Percentiles rank a stretch among this genome's conserved stretches.
These are phyloP conservation scores for Aradophagus sp. DNA, from an alignment of 1,140 invertebrate genomes.

Conservation along the genomic window DNA sequence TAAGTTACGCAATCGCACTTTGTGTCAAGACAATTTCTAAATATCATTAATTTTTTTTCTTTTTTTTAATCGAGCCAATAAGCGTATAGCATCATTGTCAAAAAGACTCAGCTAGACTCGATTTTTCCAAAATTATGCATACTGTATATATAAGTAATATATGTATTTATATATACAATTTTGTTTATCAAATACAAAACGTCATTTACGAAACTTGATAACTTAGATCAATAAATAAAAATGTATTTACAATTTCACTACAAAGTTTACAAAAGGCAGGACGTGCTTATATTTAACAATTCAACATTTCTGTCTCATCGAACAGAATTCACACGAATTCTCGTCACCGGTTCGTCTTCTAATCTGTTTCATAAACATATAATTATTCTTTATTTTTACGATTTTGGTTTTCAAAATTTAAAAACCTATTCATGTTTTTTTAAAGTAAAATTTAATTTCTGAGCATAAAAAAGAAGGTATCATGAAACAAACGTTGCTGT, in stretches of 20 bases:
- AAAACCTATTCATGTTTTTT: constrained; percentile 38
- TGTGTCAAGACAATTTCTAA: constrained; percentile 61
- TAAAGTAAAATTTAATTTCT: constrained; percentile 12
- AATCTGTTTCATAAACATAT: constrained; percentile 30
- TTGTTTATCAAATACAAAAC: constrained; percentile 45
- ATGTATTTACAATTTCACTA: constrained; percentile 58
- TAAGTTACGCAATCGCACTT: constrained; percentile 67
- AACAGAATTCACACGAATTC: too few species aligned
- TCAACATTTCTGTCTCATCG: constrained; percentile 29
- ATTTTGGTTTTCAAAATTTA: constrained; percentile 7
- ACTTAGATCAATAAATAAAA: constrained; percentile 64
- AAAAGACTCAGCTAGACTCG: constrained; percentile 66
- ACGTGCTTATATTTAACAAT: constrained; percentile 55
- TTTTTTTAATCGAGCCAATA: constrained; percentile 64
- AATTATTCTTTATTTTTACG: constrained; percentile 1
- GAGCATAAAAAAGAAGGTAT: constrained; percentile 1
- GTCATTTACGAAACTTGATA: constrained; percentile 62
- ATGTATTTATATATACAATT: constrained; percentile 8
- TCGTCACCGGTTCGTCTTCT: constrained; percentile 28
- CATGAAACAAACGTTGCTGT: constrained; percentile 26
- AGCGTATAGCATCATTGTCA: constrained; percentile 71
- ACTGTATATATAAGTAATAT: constrained; percentile 18
- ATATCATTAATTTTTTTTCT: constrained; percentile 45
- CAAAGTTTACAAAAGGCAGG: constrained; percentile 61
- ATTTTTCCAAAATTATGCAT: constrained; percentile 33